phyloP scores from a whole-genome alignment of 2,113 vertebrate genomes.

The Lathamus discolor region DNA sequence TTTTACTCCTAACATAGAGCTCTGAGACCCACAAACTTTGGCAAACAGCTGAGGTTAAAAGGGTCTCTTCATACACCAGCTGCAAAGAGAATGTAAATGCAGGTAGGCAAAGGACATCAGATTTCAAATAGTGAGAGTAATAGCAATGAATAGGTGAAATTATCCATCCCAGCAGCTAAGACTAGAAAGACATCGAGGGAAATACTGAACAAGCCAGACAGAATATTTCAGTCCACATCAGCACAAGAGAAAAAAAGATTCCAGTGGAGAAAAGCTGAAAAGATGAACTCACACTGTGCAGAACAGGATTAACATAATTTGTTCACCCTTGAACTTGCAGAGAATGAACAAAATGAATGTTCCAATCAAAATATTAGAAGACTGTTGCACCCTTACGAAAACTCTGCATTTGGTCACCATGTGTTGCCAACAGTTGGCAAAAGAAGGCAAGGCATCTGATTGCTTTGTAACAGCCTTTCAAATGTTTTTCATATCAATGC shows the following conservation, averaged over 20 bases:
- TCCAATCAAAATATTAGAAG: constrained; percentile 8
- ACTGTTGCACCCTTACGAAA: background rate
- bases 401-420: background rate
- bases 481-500: background rate
- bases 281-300: background rate
- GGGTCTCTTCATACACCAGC: background rate
- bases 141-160: background rate
- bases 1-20: background rate
- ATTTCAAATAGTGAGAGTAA: background rate
- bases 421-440: constrained; percentile 4
- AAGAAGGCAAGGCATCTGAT: constrained; percentile 1
- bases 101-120: background rate
- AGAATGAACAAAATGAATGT: constrained; percentile 13
- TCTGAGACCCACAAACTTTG: background rate
- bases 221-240: constrained; percentile 31
- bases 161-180: background rate
- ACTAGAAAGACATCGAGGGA: background rate
- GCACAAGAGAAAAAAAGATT: background rate
- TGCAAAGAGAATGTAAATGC: background rate
- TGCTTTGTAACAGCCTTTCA: background rate
- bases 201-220: background rate
- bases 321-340: constrained; percentile 6
- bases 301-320: constrained; percentile 33
- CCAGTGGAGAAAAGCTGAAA: constrained; percentile 29
- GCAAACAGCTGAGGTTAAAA: background rate